Evolutionary conservation across 92 coral and sea anemone species (phyloP).

Genomic region (Metridium senile): DNA sequence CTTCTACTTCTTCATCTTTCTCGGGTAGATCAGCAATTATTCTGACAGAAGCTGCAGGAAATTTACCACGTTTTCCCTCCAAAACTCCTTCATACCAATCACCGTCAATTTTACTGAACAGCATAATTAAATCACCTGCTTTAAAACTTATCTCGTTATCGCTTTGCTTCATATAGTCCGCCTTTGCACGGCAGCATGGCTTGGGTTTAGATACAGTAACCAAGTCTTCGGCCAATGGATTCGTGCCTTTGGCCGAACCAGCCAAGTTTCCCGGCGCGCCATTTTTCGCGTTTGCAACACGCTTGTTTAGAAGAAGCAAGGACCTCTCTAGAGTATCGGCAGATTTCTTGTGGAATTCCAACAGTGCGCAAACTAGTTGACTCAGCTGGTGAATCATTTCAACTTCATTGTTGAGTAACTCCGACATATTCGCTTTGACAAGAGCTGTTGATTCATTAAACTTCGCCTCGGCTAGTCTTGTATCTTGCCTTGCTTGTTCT

Average conservation of each 20-base stretch:
- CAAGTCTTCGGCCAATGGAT: conserved; percentile 81
- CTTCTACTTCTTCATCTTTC: background rate
- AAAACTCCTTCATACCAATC: conserved; percentile 73
- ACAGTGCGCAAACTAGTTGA: conserved; percentile 70
- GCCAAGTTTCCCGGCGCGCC: conserved; percentile 60
- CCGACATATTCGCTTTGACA: conserved; percentile 66
- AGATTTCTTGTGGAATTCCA: conserved; percentile 84
- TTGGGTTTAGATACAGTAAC: conserved; percentile 48
- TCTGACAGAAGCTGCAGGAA: conserved; percentile 61
- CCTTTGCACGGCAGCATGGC: conserved; percentile 78
- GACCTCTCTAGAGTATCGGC: conserved; percentile 80
- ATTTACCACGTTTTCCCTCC: conserved; percentile 77
- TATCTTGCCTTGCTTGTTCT: conserved; percentile 71
- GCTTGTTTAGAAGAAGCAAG: conserved; percentile 65
- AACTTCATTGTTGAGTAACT: conserved; percentile 69
- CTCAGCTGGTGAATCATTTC: conserved; percentile 83
- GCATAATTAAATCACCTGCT: conserved; percentile 67
- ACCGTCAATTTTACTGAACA: conserved; percentile 52
- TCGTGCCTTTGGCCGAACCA: conserved; percentile 82
- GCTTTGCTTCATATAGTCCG: conserved; percentile 63
- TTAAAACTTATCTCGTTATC: conserved; percentile 77
- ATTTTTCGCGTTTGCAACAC: conserved; percentile 63
- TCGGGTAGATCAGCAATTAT: conserved; percentile 60
- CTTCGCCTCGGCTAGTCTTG: conserved; percentile 78
- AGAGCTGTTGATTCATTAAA: conserved; percentile 79